Conservation (phyloP, 2,113 vertebrate species). For the Petrocephalus microphthalmus region DNA sequence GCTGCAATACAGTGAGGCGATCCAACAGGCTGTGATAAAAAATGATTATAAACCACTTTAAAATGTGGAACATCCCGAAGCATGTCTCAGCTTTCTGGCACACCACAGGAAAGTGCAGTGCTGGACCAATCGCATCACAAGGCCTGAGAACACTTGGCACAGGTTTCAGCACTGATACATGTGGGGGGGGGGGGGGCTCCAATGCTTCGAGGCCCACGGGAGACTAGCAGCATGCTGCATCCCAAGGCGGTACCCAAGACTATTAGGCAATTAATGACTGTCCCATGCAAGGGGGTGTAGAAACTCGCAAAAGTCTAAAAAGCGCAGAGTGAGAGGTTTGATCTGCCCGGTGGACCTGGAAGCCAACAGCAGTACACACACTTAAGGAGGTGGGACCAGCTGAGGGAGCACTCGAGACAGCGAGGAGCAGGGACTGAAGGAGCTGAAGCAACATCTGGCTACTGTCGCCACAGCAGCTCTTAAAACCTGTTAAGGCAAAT, state of each 20-base stretch:
- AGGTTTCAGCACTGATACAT: neutral
- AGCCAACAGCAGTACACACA: neutral
- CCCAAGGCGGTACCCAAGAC: neutral
- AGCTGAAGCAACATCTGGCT: neutral
- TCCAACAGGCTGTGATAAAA: neutral
- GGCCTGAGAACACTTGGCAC: neutral
- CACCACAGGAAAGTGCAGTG: neutral
- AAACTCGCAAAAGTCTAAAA: neutral
- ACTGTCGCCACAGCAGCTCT: neutral
- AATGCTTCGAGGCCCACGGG: neutral
- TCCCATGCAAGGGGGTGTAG: neutral
- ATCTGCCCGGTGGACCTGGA: neutral
- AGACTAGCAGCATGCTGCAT: neutral
- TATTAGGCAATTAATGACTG: neutral
- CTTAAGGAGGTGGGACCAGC: neutral
- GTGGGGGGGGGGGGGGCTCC: neutral
- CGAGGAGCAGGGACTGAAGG: neutral
- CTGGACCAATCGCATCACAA: neutral
- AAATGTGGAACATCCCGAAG: neutral
- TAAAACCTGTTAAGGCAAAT: neutral
- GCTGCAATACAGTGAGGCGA: neutral
- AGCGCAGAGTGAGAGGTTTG: neutral
- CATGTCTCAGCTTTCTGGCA: neutral
- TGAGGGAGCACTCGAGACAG: neutral
- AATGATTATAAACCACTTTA: neutral